A percentile compares a stretch with the other conserved stretches of the same genome.
phyloP scores from a whole-genome alignment of 2,888 invertebrate genomes.

The Ischnura elegans region DNA sequence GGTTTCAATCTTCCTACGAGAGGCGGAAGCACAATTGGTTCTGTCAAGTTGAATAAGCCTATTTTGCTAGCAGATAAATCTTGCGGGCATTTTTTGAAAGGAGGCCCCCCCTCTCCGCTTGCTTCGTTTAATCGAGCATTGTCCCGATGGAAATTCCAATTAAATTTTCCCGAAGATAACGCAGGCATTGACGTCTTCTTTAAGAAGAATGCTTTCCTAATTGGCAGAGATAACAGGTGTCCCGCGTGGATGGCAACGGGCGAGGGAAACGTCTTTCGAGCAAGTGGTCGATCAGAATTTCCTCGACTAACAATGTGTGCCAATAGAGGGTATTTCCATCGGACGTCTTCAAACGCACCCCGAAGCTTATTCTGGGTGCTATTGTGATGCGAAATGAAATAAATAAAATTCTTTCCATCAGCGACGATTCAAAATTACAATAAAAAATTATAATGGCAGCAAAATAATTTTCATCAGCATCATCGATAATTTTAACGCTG shows the following conservation, averaged over 20 bases:
- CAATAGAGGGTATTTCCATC: background rate
- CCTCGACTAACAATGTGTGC: background rate
- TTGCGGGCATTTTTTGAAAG: conserved; percentile 37
- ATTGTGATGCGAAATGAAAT: no score
- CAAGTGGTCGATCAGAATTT: background rate
- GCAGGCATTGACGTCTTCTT: background rate
- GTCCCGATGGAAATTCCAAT: background rate
- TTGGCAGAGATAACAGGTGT: conserved; percentile 35
- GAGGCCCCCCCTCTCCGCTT: background rate
- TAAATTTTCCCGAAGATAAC: background rate
- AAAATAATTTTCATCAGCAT: no score
- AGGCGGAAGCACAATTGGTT: conserved; percentile 42
- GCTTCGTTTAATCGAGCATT: conserved; percentile 43
- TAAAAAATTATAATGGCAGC: no score
- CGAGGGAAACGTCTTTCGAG: background rate
- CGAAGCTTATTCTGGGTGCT: no score
- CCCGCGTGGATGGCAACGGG: background rate
- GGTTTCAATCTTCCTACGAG: conserved; percentile 46
- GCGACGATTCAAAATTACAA: no score
- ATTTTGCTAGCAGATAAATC: conserved; percentile 44
- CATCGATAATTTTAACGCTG: no score
- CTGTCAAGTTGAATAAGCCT: conserved; percentile 52
- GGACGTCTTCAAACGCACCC: background rate
- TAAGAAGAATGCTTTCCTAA: conserved; percentile 10
- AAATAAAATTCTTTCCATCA: no score